Evolutionary conservation across 2,888 invertebrate genomes (phyloP).

Genomic region (Drosophila kanekoi): DNA sequence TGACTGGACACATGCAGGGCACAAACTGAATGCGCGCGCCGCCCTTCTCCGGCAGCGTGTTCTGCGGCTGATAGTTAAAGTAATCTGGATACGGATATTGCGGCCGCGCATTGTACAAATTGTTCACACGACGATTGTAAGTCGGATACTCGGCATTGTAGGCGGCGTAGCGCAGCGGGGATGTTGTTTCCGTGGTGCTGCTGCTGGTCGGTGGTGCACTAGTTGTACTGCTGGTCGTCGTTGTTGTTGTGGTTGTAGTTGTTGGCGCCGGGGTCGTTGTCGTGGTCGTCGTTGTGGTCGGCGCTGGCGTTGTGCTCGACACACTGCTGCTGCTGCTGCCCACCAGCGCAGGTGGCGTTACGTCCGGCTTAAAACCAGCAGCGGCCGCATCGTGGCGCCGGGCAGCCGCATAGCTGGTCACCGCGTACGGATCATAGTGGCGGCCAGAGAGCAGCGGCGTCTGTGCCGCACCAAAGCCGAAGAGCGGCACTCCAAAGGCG

Average conservation of each 20-base stretch:
- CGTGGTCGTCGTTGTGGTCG: constrained; percentile 37
- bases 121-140: constrained; percentile 79
- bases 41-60: constrained; percentile 39
- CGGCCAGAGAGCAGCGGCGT: constrained; percentile 68
- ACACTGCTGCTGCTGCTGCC: constrained; percentile 10
- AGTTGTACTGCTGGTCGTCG: constrained; percentile 56
- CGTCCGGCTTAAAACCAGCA: constrained; percentile 38
- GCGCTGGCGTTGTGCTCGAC: constrained; percentile 34
- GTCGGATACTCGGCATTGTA: constrained; percentile 72
- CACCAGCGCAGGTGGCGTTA: constrained; percentile 53
- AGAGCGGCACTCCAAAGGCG: constrained; percentile 74
- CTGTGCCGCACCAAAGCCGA: constrained; percentile 73
- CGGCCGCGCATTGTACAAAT: constrained; percentile 77
- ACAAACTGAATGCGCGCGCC: constrained; percentile 78
- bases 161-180: constrained; percentile 35
- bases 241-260: constrained; percentile 40
- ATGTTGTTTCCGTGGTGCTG: constrained; percentile 47
- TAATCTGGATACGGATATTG: constrained; percentile 84
- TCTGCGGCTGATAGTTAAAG: constrained; percentile 67
- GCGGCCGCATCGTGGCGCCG: constrained; percentile 50
- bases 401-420: constrained; percentile 66
- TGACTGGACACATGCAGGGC: constrained; percentile 84
- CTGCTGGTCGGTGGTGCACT: constrained; percentile 44
- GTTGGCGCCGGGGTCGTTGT: constrained; percentile 57
- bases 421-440: constrained; percentile 71